A percentile compares a stretch with the other conserved stretches of the same genome.
Evolutionary conservation across 1,140 invertebrate species (phyloP).

Genomic region (Drosophila parabipectinata): DNA sequence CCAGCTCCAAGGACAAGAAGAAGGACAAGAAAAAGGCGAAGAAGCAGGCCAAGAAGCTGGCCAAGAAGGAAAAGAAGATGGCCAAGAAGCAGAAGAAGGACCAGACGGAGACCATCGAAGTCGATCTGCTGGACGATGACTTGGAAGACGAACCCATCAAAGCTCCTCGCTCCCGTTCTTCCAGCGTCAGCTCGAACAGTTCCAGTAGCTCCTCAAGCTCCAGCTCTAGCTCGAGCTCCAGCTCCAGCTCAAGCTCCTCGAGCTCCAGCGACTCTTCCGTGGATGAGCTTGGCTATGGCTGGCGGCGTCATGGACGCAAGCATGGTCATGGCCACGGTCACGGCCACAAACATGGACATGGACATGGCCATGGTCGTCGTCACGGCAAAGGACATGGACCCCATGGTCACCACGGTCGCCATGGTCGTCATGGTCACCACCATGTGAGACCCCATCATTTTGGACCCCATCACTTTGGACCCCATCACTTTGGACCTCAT

Average conservation of each 20-base stretch:
- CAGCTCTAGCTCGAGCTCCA: slow-evolving; percentile 38
- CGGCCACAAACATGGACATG: slow-evolving; percentile 21
- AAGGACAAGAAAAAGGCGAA: slow-evolving; percentile 18
- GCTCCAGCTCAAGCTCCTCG: slow-evolving; percentile 30
- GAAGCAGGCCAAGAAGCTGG: slow-evolving; percentile 42
- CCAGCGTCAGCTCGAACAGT: slow-evolving; percentile 46
- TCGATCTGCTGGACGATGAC: not conserved
- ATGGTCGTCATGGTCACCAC: not conserved
- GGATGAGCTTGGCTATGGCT: not conserved
- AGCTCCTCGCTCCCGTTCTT: slow-evolving; percentile 30
- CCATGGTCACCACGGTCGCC: slow-evolving; percentile 3
- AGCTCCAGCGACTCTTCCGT: slow-evolving; percentile 29
- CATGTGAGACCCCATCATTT: slow-evolving; percentile 30
- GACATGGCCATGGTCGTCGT: slow-evolving; percentile 18
- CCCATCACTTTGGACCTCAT: slow-evolving; percentile 12
- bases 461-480: slow-evolving; percentile 25
- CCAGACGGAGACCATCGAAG: not conserved
- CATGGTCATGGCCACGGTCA: slow-evolving; percentile 34
- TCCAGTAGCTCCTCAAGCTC: slow-evolving; percentile 41
- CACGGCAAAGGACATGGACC: slow-evolving; percentile 20
- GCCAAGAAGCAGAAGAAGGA: slow-evolving; percentile 45
- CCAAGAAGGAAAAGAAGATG: slow-evolving; percentile 47
- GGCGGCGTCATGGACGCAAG: slow-evolving; percentile 28
- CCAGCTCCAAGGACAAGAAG: slow-evolving; percentile 9
- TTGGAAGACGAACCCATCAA: not conserved